Conservation (phyloP, 64 coral and sea anemone genomes). For the Actinia equina region DNA sequence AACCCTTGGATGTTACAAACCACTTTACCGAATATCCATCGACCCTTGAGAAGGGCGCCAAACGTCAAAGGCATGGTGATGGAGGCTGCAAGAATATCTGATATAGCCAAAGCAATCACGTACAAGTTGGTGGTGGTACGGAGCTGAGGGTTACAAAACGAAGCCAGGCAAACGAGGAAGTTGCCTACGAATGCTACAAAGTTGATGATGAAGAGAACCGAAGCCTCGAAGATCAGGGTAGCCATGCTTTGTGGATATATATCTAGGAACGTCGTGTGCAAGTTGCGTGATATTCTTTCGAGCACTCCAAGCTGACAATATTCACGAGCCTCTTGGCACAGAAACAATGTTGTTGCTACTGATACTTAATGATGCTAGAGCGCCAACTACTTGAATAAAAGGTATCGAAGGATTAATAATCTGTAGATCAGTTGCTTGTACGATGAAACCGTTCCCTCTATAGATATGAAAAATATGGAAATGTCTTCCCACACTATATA, state of each 20-base stretch:
- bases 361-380: too few species aligned
- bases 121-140: constrained; percentile 70
- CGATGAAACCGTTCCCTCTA: too few species aligned
- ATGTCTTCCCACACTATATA: background rate
- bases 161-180: constrained; percentile 56
- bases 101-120: constrained; percentile 66
- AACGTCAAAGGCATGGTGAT: constrained; percentile 55
- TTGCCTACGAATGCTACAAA: constrained; percentile 56
- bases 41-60: constrained; percentile 49
- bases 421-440: too few species aligned
- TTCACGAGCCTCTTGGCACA: too few species aligned
- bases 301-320: too few species aligned
- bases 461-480: too few species aligned
- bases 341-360: too few species aligned
- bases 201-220: constrained; percentile 44
- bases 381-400: too few species aligned
- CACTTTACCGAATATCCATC: constrained; percentile 54
- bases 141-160: constrained; percentile 52
- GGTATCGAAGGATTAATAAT: too few species aligned
- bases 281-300: background rate
- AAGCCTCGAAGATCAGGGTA: constrained; percentile 28
- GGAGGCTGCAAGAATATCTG: constrained; percentile 60
- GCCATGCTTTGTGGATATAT: background rate
- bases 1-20: constrained; percentile 59
- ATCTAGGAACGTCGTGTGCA: background rate